These are phyloP conservation scores for Drosophila guanche DNA, from an alignment of 1,140 invertebrate species.

Conservation along the genomic window DNA sequence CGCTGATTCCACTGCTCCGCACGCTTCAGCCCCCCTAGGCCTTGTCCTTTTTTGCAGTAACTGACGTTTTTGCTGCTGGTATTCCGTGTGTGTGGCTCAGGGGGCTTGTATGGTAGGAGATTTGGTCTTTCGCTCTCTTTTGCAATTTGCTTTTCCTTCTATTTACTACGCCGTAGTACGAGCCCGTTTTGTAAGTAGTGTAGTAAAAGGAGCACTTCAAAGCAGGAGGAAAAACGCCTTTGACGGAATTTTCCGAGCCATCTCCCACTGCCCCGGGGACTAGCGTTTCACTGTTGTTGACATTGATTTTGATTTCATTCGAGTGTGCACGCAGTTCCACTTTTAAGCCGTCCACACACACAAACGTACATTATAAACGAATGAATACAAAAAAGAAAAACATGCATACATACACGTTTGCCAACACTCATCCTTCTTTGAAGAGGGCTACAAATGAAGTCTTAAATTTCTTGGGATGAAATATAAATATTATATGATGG, in stretches of 20 bases:
- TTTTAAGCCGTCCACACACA: background rate
- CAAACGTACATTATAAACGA: no score
- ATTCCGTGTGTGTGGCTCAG: conserved; percentile 18
- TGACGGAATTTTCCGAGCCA: conserved; percentile 33
- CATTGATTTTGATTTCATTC: conserved; percentile 66
- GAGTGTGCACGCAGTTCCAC: conserved; percentile 32
- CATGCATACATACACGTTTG: background rate
- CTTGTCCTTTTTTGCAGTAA: conserved; percentile 59
- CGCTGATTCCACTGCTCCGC: conserved; percentile 25
- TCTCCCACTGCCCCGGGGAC: conserved; percentile 26
- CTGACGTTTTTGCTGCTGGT: conserved; percentile 50
- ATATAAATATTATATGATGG: no score
- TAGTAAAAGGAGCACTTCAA: conserved; percentile 62
- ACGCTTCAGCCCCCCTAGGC: conserved; percentile 3
- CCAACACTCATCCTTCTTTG: conserved; percentile 12
- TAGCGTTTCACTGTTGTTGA: conserved; percentile 59
- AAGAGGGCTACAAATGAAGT: no score
- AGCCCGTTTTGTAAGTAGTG: conserved; percentile 36
- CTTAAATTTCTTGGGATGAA: no score
- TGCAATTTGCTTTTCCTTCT: conserved; percentile 58
- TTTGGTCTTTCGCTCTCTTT: conserved; percentile 12
- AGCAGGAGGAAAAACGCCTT: conserved; percentile 38
- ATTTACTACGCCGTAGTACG: conserved; percentile 61
- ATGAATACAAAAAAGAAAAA: no score
- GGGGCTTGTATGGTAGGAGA: conserved; percentile 1